Conservation (phyloP, 1,140 invertebrate species). For the Nephila pilipes region DNA sequence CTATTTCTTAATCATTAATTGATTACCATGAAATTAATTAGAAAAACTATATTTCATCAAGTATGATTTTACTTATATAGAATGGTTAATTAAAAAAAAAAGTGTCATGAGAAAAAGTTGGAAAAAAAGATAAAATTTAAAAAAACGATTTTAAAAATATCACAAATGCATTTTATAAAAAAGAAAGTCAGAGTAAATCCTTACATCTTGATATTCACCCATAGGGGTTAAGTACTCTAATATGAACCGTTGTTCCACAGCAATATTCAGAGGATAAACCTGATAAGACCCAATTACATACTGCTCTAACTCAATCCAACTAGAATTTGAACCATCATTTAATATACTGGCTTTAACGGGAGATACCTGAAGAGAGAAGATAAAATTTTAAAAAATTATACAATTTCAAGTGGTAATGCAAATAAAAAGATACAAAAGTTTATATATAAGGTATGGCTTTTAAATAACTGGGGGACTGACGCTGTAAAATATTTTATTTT, state of each 20-base stretch:
- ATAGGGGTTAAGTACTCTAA: conserved; percentile 95
- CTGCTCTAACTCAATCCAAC: conserved; percentile 93
- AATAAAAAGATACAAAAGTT: no score
- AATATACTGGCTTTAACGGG: conserved; percentile 38
- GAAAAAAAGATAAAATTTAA: no score
- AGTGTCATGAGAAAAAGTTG: no score
- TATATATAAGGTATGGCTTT: no score
- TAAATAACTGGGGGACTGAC: no score
- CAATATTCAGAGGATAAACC: conserved; percentile 91
- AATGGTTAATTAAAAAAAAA: neutral
- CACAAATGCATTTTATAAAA: no score
- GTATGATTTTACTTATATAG: neutral
- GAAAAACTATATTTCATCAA: neutral
- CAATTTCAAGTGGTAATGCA: no score
- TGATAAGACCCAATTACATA: conserved; percentile 92
- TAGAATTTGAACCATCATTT: conserved; percentile 86
- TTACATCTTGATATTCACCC: conserved; percentile 97
- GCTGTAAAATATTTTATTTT: no score
- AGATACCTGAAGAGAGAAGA: conserved; percentile 19
- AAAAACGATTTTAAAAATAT: no score
- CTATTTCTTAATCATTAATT: no score
- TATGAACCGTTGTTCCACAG: conserved; percentile 95
- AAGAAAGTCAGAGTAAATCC: conserved; percentile 57
- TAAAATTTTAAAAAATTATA: neutral
- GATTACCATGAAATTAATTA: no score